These are phyloP conservation scores for Vultur gryphus DNA, from an alignment of 2,797 vertebrate species.

Conservation along the genomic window DNA sequence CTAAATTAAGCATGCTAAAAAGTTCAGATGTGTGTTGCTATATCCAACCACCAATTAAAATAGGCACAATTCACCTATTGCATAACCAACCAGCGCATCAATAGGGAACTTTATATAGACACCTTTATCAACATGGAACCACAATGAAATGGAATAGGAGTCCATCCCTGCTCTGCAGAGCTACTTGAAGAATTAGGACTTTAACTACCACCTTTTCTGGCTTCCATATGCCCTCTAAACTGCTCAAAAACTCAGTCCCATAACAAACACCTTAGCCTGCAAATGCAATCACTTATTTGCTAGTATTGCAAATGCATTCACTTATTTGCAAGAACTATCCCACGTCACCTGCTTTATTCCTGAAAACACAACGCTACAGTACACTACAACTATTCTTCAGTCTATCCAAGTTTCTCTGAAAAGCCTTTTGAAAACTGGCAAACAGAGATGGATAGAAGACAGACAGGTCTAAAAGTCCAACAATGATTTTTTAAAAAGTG, in stretches of 20 bases:
- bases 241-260: background rate
- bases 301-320: background rate
- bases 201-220: background rate
- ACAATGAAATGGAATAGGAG: background rate
- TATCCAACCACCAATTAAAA: background rate
- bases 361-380: background rate
- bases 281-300: background rate
- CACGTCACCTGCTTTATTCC: background rate
- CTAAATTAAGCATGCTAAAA: background rate
- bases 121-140: background rate
- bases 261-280: background rate
- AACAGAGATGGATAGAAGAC: background rate
- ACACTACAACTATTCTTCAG: background rate
- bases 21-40: background rate
- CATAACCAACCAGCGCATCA: background rate
- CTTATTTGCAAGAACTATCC: background rate
- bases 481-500: rapidly evolving
- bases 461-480: background rate
- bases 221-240: background rate
- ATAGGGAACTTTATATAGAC: background rate
- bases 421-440: background rate
- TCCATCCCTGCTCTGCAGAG: background rate
- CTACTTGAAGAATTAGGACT: background rate
- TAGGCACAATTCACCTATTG: background rate
- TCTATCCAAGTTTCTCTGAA: background rate